Conservation (phyloP, 2,797 vertebrate species). For the Paratrypauchen microcephalus region DNA sequence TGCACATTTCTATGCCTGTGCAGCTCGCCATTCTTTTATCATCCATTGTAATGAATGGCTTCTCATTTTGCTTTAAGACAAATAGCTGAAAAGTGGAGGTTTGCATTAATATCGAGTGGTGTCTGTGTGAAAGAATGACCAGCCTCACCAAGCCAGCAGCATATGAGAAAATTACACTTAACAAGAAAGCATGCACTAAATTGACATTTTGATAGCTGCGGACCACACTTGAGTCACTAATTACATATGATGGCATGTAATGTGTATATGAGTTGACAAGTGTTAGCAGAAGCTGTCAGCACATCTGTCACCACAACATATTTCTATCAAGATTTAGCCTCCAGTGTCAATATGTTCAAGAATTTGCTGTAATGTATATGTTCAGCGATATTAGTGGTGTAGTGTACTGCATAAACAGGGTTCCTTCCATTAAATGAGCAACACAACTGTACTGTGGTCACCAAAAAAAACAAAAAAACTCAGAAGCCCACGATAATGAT, state of each 20-base stretch:
- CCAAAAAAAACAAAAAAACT: no score
- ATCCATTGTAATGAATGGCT: conserved; percentile 25
- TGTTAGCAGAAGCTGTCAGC: conserved; percentile 25
- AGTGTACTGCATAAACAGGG: no score
- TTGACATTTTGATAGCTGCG: background rate
- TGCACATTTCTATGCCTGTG: conserved; percentile 5
- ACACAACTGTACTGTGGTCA: no score
- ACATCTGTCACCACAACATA: conserved; percentile 25
- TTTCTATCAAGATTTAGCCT: background rate
- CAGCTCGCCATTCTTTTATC: conserved; percentile 4
- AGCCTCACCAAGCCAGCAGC: conserved; percentile 29
- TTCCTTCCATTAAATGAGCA: no score
- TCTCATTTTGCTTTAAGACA: conserved; percentile 17
- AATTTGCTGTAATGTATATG: background rate
- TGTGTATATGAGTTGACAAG: conserved; percentile 20
- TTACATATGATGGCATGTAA: conserved; percentile 27
- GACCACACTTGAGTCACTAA: conserved; percentile 16
- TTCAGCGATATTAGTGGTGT: background rate
- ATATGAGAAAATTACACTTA: conserved; percentile 36
- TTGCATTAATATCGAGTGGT: conserved; percentile 30
- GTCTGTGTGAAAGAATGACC: conserved; percentile 28
- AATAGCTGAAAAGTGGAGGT: conserved; percentile 22
- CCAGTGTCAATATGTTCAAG: background rate
- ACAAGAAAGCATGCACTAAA: conserved; percentile 34
- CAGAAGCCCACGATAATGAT: no score